phyloP scores from a whole-genome alignment of 2,888 invertebrate genomes.

The Eretmocerus hayati region DNA sequence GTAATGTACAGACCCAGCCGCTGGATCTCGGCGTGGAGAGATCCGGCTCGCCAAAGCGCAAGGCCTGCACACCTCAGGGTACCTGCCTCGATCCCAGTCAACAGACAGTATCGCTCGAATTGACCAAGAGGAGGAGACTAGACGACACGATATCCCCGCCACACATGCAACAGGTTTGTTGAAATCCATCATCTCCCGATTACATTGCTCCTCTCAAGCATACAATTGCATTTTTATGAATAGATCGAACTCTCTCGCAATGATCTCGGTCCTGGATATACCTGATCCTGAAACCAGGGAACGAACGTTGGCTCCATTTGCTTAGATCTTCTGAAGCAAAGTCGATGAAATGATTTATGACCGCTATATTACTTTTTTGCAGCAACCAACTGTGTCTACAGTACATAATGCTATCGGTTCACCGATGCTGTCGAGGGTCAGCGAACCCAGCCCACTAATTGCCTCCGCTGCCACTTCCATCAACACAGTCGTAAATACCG shows the following conservation, averaged over 20 bases:
- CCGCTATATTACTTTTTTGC: too few relatives aligned
- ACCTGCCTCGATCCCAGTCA: constrained; percentile 43
- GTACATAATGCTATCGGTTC: constrained; percentile 34
- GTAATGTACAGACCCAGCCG: constrained; percentile 61
- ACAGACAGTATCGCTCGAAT: constrained; percentile 52
- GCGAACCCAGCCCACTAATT: constrained; percentile 63
- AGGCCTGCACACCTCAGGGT: constrained; percentile 49
- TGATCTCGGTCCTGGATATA: too few relatives aligned
- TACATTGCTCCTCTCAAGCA: too few relatives aligned
- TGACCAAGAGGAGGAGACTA: constrained; percentile 57
- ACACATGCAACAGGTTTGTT: background rate
- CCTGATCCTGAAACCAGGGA: too few relatives aligned
- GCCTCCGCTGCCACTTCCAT: constrained; percentile 64
- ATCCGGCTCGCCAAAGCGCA: constrained; percentile 56
- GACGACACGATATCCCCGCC: constrained; percentile 43
- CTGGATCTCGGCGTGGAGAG: constrained; percentile 64
- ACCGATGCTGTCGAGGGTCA: constrained; percentile 51
- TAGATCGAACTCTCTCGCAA: too few relatives aligned
- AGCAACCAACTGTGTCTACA: constrained; percentile 9
- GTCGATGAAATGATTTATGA: too few relatives aligned
- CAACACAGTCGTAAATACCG: constrained; percentile 62
- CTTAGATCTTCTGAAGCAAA: too few relatives aligned
- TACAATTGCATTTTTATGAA: too few relatives aligned
- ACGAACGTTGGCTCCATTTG: too few relatives aligned
- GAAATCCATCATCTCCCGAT: background rate